These are phyloP conservation scores for Engystomops pustulosus DNA, from an alignment of 2,113 vertebrate genomes.

Conservation along the genomic window DNA sequence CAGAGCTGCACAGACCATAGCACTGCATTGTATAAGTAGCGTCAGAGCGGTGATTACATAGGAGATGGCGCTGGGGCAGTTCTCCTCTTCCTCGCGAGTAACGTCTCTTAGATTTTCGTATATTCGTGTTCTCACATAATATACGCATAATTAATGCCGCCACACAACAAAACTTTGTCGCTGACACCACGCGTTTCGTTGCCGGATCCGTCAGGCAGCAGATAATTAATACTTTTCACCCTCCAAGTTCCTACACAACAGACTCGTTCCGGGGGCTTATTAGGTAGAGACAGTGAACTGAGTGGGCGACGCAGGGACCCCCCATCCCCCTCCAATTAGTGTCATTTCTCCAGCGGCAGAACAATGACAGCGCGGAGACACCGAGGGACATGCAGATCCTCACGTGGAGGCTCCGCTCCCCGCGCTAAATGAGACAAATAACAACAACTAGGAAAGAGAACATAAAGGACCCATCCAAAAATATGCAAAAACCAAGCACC, in stretches of 20 bases:
- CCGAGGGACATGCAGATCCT: too few relatives aligned
- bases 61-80: neutral
- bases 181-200: neutral
- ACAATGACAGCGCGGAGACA: neutral
- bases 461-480: too few relatives aligned
- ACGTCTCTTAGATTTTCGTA: too few relatives aligned
- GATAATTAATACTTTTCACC: neutral
- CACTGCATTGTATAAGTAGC: too few relatives aligned
- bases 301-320: neutral
- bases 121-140: neutral
- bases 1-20: too few relatives aligned
- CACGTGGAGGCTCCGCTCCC: too few relatives aligned
- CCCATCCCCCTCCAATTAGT: neutral
- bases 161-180: neutral
- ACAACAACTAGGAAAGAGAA: too few relatives aligned
- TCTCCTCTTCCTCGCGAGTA: neutral
- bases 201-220: neutral
- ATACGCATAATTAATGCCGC: constrained; percentile 16
- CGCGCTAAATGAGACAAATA: too few relatives aligned
- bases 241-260: neutral
- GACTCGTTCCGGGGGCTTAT: neutral
- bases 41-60: neutral
- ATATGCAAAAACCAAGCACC: too few relatives aligned
- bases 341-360: neutral
- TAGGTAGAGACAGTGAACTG: neutral